Conservation (phyloP, 1,140 invertebrate species). For the Tribolium madens region DNA sequence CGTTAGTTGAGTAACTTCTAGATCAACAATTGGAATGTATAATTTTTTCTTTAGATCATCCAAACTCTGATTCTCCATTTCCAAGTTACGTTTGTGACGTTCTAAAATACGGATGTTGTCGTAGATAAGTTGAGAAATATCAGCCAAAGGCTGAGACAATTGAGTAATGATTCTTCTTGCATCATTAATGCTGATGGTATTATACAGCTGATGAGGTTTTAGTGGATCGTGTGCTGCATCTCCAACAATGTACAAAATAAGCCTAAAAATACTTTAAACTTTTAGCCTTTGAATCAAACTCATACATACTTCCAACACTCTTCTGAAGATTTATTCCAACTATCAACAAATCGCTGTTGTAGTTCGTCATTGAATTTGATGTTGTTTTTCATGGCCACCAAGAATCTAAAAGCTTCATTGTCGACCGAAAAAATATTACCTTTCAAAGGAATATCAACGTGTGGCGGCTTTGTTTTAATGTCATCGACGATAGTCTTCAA, state of each 20-base stretch:
- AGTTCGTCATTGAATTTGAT: constrained; percentile 47
- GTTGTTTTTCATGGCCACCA: constrained; percentile 54
- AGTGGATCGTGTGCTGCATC: constrained; percentile 46
- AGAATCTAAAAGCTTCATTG: constrained; percentile 60
- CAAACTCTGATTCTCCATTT: constrained; percentile 50
- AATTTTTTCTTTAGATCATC: constrained; percentile 56
- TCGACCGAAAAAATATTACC: constrained; percentile 61
- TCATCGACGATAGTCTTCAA: constrained; percentile 50
- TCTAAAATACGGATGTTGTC: constrained; percentile 58
- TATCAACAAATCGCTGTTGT: constrained; percentile 48
- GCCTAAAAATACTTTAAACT: constrained; percentile 50
- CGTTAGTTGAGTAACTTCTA: constrained; percentile 54
- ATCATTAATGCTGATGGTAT: constrained; percentile 60
- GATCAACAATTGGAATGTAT: constrained; percentile 59
- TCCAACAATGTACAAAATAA: constrained; percentile 57
- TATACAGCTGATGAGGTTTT: constrained; percentile 57
- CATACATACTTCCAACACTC: constrained; percentile 57
- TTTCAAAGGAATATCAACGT: constrained; percentile 54
- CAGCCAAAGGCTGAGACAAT: constrained; percentile 60
- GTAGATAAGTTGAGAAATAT: constrained; percentile 59
- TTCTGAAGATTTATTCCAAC: constrained; percentile 57
- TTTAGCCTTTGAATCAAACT: not conserved
- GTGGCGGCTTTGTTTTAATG: constrained; percentile 50
- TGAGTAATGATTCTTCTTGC: constrained; percentile 59
- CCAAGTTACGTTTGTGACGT: constrained; percentile 49